Percentiles rank a stretch among this genome's conserved stretches.
Evolutionary conservation across 2,797 vertebrate species (phyloP).

Genomic region (Channallabes apus): DNA sequence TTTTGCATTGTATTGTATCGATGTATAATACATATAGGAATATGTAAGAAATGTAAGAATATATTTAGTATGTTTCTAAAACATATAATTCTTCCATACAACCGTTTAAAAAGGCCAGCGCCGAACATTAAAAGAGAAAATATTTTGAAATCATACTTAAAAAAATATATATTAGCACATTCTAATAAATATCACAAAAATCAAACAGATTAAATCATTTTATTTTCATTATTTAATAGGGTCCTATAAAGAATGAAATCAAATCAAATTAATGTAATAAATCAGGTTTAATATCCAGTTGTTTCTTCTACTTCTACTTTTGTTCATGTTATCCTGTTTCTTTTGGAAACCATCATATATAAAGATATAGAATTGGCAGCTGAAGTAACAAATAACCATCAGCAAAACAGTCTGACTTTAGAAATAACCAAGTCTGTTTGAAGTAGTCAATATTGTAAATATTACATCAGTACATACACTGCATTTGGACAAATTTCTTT

Average conservation of each 20-base stretch:
- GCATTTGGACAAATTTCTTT: background rate
- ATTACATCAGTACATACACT: background rate
- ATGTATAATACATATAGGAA: background rate
- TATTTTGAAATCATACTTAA: background rate
- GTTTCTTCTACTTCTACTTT: background rate
- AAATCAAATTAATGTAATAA: too few relatives aligned
- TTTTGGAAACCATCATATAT: background rate
- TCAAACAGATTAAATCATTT: too few relatives aligned
- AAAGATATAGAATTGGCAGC: background rate
- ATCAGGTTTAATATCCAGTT: background rate
- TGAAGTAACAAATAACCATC: background rate
- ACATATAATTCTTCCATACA: background rate
- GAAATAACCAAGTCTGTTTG: background rate
- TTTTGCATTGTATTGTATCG: background rate
- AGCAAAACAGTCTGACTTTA: background rate
- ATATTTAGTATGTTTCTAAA: background rate
- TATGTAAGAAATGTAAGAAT: too few relatives aligned
- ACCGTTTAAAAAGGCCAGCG: background rate
- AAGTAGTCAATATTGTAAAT: background rate
- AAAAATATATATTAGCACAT: background rate
- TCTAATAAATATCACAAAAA: background rate
- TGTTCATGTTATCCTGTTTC: background rate
- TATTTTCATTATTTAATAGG: too few relatives aligned
- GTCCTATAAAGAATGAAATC: too few relatives aligned
- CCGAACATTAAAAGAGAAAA: background rate